Conservation (phyloP, 2,888 invertebrate species). For the Busseola fusca region DNA sequence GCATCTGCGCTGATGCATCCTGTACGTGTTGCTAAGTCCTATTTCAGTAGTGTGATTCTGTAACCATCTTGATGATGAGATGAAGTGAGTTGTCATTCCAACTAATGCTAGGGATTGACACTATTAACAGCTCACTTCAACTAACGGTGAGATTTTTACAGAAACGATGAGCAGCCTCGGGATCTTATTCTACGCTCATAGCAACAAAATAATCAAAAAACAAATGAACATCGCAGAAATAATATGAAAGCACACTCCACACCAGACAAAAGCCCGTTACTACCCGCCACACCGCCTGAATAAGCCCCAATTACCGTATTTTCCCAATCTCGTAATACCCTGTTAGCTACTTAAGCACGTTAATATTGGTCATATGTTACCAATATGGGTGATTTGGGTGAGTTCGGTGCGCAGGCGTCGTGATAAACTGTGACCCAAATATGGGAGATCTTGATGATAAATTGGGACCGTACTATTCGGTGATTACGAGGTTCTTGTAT, state of each 20-base stretch:
- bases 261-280: conserved; percentile 49
- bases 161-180: no score
- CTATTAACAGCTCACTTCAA: no score
- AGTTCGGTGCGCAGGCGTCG: conserved; percentile 44
- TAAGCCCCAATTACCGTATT: conserved; percentile 59
- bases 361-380: conserved; percentile 59
- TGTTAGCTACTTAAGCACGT: conserved; percentile 51
- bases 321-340: conserved; percentile 51
- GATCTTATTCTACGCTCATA: not conserved
- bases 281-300: conserved; percentile 31
- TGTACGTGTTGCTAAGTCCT: no score
- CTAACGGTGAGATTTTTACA: no score
- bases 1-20: no score
- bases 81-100: no score
- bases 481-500: conserved; percentile 17
- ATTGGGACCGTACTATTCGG: conserved; percentile 16
- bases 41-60: no score
- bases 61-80: no score
- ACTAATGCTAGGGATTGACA: no score
- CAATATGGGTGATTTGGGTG: conserved; percentile 60
- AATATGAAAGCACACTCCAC: conserved; percentile 24
- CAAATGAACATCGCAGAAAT: conserved; percentile 39
- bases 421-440: conserved; percentile 61
- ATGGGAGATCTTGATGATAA: conserved; percentile 39
- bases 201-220: conserved; percentile 1